Percentiles rank a stretch among this genome's conserved stretches.
These are phyloP conservation scores for Vireo altiloquus DNA, from an alignment of 2,113 vertebrate genomes.

Conservation along the genomic window DNA sequence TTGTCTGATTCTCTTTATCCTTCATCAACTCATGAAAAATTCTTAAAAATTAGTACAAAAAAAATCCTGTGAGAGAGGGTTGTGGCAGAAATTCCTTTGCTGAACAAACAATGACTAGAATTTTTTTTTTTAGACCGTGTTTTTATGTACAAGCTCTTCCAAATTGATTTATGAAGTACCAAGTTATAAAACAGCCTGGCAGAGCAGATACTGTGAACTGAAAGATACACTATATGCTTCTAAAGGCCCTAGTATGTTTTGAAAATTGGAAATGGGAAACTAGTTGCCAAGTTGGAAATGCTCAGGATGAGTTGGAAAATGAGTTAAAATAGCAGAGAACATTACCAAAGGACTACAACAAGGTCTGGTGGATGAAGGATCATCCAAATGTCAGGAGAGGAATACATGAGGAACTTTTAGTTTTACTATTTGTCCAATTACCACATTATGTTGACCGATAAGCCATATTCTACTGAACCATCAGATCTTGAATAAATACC, in stretches of 20 bases:
- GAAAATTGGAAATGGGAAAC: background rate
- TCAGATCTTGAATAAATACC: background rate
- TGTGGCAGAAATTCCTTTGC: background rate
- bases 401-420: background rate
- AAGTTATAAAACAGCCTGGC: background rate
- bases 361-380: background rate
- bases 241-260: background rate
- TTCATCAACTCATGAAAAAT: background rate
- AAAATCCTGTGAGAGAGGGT: accelerated
- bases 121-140: background rate
- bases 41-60: background rate
- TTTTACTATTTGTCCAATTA: background rate
- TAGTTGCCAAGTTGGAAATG: background rate
- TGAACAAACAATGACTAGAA: background rate
- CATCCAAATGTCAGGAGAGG: background rate
- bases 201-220: background rate
- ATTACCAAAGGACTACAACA: background rate
- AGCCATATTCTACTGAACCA: background rate
- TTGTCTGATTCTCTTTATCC: background rate
- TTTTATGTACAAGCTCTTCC: background rate
- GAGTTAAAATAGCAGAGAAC: background rate
- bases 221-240: background rate
- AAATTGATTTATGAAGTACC: background rate
- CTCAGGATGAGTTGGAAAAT: background rate
- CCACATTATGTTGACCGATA: background rate